Evolutionary conservation across 2,797 vertebrate genomes (phyloP).

Genomic region (Hypotaenidia okinawae): DNA sequence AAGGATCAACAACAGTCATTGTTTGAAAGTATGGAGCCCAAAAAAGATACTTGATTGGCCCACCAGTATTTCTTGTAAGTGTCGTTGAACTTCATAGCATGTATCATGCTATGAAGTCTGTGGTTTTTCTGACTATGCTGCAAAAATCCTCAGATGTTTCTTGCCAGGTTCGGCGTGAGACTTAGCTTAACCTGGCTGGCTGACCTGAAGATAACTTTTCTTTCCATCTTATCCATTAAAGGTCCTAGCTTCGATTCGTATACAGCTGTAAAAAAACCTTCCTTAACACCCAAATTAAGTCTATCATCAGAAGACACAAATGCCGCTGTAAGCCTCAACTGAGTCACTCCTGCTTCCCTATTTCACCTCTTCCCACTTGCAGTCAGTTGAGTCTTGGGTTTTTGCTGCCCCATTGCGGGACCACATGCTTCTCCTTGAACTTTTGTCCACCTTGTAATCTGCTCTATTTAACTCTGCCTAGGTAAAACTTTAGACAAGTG

Average conservation of each 20-base stretch:
- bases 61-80: background rate
- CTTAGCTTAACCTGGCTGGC: background rate
- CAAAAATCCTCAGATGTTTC: background rate
- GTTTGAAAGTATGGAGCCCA: background rate
- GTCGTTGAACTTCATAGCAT: background rate
- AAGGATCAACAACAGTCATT: background rate
- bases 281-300: background rate
- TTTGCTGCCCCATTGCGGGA: background rate
- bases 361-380: background rate
- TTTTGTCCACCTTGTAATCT: background rate
- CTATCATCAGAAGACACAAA: background rate
- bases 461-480: background rate
- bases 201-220: background rate
- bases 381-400: background rate
- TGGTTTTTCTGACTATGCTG: background rate
- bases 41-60: background rate
- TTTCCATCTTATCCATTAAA: background rate
- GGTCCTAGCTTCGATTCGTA: background rate
- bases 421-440: background rate
- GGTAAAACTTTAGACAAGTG: background rate
- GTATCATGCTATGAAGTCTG: background rate
- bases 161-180: background rate
- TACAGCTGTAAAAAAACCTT: background rate
- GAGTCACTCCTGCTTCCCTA: background rate
- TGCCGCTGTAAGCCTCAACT: background rate